phyloP scores from a whole-genome alignment of 1,140 invertebrate genomes.

The Maniola jurtina region DNA sequence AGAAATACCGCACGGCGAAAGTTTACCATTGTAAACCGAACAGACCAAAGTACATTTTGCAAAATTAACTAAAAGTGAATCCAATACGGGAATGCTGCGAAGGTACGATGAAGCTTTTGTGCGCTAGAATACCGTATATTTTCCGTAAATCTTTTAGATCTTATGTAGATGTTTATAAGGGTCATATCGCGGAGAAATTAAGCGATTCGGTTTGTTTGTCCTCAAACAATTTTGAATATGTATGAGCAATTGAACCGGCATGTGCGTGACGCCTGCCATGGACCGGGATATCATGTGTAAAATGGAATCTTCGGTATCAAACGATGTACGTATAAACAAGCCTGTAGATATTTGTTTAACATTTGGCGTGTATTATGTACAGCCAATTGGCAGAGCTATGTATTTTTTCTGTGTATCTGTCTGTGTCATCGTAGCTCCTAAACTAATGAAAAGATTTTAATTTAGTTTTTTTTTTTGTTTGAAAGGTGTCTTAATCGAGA shows the following conservation, averaged over 20 bases:
- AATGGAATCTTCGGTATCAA: constrained; percentile 29
- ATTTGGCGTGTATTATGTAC: not conserved
- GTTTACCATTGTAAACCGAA: constrained; percentile 24
- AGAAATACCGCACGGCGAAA: constrained; percentile 22
- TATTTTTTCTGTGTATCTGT: too few relatives aligned
- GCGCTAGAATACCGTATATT: not conserved
- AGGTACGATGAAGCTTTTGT: constrained; percentile 13
- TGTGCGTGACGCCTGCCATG: constrained; percentile 47
- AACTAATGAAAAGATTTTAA: too few relatives aligned
- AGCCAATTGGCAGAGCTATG: too few relatives aligned
- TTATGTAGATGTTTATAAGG: constrained; percentile 14
- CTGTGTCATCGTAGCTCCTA: too few relatives aligned
- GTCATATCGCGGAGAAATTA: constrained; percentile 13
- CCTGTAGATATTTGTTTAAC: not conserved
- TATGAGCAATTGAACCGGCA: constrained; percentile 53
- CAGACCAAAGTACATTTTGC: constrained; percentile 31
- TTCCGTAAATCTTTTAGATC: constrained; percentile 8
- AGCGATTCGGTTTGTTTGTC: constrained; percentile 2
- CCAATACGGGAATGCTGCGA: constrained; percentile 7
- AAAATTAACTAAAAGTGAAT: constrained; percentile 30
- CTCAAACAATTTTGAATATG: constrained; percentile 52
- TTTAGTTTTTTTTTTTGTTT: too few relatives aligned
- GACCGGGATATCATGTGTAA: constrained; percentile 37
- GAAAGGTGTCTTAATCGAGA: too few relatives aligned
- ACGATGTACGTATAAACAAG: not conserved